phyloP scores from a whole-genome alignment of 1,140 invertebrate genomes.

The Steinernema khuongi region DNA sequence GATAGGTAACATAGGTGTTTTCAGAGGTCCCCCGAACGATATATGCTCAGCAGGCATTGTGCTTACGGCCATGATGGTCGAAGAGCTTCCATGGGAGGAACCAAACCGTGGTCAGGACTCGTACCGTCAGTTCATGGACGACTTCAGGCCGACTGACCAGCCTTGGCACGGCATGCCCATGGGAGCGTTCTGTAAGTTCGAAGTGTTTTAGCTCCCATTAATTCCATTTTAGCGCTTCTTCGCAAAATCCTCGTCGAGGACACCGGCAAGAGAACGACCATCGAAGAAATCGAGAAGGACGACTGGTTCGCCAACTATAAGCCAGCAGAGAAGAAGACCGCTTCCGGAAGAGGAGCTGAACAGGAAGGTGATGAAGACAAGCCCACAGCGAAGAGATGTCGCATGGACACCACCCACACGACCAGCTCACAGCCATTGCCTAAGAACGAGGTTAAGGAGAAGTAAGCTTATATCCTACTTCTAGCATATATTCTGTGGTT shows the following conservation, averaged over 20 bases:
- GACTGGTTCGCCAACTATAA: constrained; percentile 33
- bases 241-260: constrained; percentile 25
- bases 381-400: not conserved
- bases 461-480: not conserved
- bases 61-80: constrained; percentile 81
- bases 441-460: not conserved
- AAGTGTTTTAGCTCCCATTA: not conserved
- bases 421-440: not conserved
- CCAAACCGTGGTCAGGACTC: constrained; percentile 26
- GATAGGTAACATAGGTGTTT: constrained; percentile 62
- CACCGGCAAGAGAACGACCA: constrained; percentile 16
- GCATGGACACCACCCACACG: not conserved
- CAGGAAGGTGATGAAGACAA: not conserved
- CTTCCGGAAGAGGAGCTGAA: not conserved
- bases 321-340: not conserved
- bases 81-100: constrained; percentile 63
- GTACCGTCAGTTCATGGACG: constrained; percentile 17
- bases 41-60: constrained; percentile 93
- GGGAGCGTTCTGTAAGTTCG: constrained; percentile 31
- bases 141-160: not conserved
- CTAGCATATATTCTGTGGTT: not conserved
- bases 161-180: constrained; percentile 38
- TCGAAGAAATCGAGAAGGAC: constrained; percentile 23
- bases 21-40: constrained; percentile 85
- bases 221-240: constrained; percentile 26